Evolutionary conservation across 2,888 invertebrate genomes (phyloP), one percentile per base, ranked within the genome.

Genomic region (Limnephilus marmoratus): DNA sequence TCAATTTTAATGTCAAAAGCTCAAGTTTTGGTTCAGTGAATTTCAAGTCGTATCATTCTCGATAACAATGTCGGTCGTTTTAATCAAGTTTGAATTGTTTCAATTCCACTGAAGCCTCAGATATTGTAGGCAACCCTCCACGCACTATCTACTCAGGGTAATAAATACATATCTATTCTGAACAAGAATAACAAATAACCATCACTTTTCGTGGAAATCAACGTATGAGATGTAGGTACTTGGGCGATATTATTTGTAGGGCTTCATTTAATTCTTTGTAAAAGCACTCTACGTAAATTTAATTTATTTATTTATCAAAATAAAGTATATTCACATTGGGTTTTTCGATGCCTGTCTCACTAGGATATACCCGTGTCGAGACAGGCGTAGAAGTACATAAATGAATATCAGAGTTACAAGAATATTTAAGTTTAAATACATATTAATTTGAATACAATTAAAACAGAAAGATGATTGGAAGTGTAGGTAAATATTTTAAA

Each of bases 31-130:
- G 68, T 68, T 68, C 68, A 68, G 24, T 24, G 83, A 83, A 37
- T 83, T 83, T 83, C 83, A 3, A 83, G 37, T n/a, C 49, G 41
- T n/a, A 86, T 86, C 49, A 45, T 86, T 86, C n/a, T 86, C 86
- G 31, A 29, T 86, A 86, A 86, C 45, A 86, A 86, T 86, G 15
- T 24, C 86, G 86, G 45, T 49, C 45, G 86, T 49, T 45, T 49
- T 86, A 86, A 49, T 86, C 86, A 86, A 85, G 85, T 85, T 85
- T n/a, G 45, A 85, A 85, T 45, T 86, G 86, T n/a, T 29, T 3
- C 86, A 29, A 86, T 86, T 68, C 68, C 7, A 68, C 7, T n/a
- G 68, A 68, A 68, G 68, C 9, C 24, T 68, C 7, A 68, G 24
- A 24, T 68, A 68, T 68, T 68, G 24, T 9, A n/a, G 24, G 9